phyloP scores from a whole-genome alignment of 1,140 invertebrate species.

The Drosophila chauvacae region DNA sequence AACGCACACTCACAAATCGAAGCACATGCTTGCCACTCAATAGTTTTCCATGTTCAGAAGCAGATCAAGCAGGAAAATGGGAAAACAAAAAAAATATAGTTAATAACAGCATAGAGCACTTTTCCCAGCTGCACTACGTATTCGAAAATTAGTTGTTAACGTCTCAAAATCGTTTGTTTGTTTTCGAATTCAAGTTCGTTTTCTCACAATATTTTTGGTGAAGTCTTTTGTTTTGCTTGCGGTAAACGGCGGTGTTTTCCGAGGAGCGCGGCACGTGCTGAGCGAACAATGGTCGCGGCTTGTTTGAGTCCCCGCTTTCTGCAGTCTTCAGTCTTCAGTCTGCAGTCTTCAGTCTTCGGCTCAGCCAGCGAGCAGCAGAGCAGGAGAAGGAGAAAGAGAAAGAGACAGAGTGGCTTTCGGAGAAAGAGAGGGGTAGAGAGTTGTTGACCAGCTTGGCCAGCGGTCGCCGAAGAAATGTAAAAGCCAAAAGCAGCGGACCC shows the following conservation, averaged over 20 bases:
- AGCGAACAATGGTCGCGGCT: conserved; percentile 76
- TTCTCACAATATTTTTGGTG: conserved; percentile 11
- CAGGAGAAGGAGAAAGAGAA: conserved; percentile 27
- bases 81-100: neutral
- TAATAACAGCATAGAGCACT: neutral
- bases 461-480: conserved; percentile 76
- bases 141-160: neutral
- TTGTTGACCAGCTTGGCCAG: conserved; percentile 50
- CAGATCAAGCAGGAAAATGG: no score
- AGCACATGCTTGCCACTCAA: conserved; percentile 4
- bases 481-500: conserved; percentile 53
- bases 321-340: neutral
- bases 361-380: conserved; percentile 11
- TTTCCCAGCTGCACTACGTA: neutral
- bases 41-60: conserved; percentile 14
- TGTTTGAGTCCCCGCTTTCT: conserved; percentile 55
- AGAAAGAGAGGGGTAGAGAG: conserved; percentile 19
- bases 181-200: conserved; percentile 8
- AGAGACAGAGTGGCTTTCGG: conserved; percentile 7
- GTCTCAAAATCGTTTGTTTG: neutral
- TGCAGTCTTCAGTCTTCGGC: neutral
- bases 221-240: conserved; percentile 39
- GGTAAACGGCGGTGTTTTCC: conserved; percentile 20
- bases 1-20: conserved; percentile 11
- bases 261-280: conserved; percentile 65